Evolutionary conservation across 2,797 vertebrate genomes (phyloP).

Genomic region (Urophycis tenuis): DNA sequence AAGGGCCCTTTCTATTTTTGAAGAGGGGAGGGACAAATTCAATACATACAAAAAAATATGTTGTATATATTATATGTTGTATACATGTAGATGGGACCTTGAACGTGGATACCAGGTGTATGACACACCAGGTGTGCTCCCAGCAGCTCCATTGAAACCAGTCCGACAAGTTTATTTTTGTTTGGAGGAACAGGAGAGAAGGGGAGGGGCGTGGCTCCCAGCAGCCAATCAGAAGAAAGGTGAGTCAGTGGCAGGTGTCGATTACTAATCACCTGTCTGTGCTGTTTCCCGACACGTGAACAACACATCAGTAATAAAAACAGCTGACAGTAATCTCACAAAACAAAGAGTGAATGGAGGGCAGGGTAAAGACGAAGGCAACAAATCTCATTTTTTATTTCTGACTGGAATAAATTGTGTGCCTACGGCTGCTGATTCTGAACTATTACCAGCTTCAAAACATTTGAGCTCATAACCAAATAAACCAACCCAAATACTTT

Average conservation of each 20-base stretch:
- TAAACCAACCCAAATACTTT: neutral
- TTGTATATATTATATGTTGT: no score
- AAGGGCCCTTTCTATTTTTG: neutral
- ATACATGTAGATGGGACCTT: no score
- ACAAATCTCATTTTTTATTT: neutral
- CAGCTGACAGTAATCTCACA: neutral
- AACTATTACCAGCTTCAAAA: neutral
- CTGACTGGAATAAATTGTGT: neutral
- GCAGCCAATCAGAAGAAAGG: neutral
- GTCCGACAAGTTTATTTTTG: neutral
- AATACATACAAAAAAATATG: no score
- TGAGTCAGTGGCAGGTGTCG: neutral
- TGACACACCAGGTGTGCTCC: no score
- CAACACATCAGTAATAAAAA: neutral
- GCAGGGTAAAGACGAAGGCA: neutral
- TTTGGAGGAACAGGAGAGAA: neutral
- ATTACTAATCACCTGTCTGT: neutral
- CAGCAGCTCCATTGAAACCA: no score
- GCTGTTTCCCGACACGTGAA: neutral
- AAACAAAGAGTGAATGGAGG: neutral
- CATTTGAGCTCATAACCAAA: neutral
- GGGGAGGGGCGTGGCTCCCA: neutral
- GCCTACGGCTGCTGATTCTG: neutral
- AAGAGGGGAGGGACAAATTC: neutral
- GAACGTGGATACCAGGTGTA: no score